These are phyloP conservation scores for Zeugodacus cucurbitae DNA, from an alignment of 1,140 invertebrate species.

Conservation along the genomic window DNA sequence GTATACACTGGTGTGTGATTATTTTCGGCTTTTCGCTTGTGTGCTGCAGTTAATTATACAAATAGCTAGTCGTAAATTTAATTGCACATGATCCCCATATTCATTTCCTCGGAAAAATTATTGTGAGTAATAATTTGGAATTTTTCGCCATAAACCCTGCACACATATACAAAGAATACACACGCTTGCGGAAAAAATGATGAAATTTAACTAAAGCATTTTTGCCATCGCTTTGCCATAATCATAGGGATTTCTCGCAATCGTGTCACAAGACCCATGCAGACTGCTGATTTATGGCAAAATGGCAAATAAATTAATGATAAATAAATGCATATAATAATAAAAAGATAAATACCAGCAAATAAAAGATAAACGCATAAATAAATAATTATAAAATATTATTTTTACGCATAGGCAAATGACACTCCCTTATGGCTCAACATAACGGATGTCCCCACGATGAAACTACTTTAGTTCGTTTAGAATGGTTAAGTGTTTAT, in stretches of 20 bases:
- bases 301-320: neutral
- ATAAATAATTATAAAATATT: neutral
- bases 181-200: neutral
- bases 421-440: neutral
- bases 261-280: neutral
- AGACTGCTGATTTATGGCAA: neutral
- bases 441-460: too few species aligned
- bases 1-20: neutral
- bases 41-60: neutral
- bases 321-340: neutral
- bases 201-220: neutral
- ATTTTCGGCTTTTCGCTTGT: neutral
- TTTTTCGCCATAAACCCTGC: neutral
- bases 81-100: neutral
- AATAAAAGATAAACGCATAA: neutral
- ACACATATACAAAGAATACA: neutral
- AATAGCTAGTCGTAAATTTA: slow-evolving; percentile 5
- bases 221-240: neutral
- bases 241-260: neutral
- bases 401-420: neutral
- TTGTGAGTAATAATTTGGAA: neutral
- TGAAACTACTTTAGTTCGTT: too few species aligned
- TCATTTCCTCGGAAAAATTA: neutral
- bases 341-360: neutral
- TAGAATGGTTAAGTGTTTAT: too few species aligned